phyloP scores from a whole-genome alignment of 2,888 invertebrate species.

The Spilosoma lubricipeda region DNA sequence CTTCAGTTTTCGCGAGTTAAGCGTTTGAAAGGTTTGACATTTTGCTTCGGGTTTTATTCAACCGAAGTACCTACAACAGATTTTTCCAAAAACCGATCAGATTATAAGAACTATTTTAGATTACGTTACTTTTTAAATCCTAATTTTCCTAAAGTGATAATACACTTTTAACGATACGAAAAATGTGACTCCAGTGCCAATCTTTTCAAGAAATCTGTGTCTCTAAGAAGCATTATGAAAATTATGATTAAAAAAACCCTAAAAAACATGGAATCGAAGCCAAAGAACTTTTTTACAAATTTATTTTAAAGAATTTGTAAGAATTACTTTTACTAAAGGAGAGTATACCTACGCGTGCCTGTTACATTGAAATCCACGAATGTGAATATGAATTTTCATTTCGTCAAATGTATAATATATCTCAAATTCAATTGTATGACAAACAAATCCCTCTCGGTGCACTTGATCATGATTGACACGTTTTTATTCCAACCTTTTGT shows the following conservation, averaged over 20 bases:
- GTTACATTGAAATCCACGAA: not conserved
- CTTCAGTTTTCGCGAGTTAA: not conserved
- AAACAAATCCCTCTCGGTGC: constrained; percentile 5
- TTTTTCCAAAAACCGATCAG: not conserved
- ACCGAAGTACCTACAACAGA: not conserved
- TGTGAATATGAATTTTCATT: not conserved
- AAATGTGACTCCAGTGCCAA: not conserved
- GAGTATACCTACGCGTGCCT: not conserved
- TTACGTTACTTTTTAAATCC: not conserved
- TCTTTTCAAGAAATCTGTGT: not conserved
- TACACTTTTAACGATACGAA: not conserved
- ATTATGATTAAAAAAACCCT: not conserved
- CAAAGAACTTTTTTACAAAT: too few relatives aligned
- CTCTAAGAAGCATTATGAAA: not conserved
- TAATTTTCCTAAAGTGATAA: not conserved
- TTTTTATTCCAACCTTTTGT: constrained; percentile 11
- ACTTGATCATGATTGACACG: constrained; percentile 20
- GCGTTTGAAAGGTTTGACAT: too few relatives aligned
- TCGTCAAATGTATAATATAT: not conserved
- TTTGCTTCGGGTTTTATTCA: not conserved
- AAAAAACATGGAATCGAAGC: too few relatives aligned
- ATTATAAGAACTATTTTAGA: not conserved
- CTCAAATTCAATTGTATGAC: not conserved
- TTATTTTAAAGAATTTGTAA: not conserved
- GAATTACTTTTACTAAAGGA: too few relatives aligned